Conservation (phyloP, 2,113 vertebrate species). For the Hyaena hyaena region DNA sequence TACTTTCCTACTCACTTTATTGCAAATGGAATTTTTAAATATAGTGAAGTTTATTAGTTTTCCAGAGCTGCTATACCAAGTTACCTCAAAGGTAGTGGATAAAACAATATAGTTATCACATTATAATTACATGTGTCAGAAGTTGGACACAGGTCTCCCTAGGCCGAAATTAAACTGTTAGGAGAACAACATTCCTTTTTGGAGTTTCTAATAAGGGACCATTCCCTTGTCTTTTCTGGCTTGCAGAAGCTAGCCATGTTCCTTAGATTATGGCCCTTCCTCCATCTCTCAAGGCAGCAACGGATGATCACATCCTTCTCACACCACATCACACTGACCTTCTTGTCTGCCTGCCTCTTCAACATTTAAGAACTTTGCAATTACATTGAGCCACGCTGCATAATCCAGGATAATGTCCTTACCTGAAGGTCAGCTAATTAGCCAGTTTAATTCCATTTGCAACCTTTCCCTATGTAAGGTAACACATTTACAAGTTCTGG, state of each 20-base stretch:
- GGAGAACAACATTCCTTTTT: not conserved
- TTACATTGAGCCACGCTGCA: not conserved
- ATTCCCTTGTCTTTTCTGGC: not conserved
- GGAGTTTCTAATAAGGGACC: fast-evolving
- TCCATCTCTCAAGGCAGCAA: not conserved
- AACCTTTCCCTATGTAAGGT: not conserved
- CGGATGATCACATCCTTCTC: not conserved
- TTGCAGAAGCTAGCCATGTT: not conserved
- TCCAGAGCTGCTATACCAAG: not conserved
- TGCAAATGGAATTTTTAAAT: not conserved
- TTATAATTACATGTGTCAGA: not conserved
- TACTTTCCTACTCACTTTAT: not conserved
- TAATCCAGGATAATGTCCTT: not conserved
- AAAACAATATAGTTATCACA: not conserved
- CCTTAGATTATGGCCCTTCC: not conserved
- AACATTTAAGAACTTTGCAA: not conserved
- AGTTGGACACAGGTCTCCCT: not conserved
- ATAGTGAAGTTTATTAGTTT: not conserved
- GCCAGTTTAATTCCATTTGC: not conserved
- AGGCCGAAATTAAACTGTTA: not conserved
- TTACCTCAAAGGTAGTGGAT: not conserved
- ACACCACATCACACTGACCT: not conserved
- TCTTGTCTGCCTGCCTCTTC: not conserved
- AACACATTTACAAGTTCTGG: not conserved
- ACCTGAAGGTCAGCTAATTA: not conserved